Base-by-base conservation (phyloP, 2,113 vertebrate species). In the Cyprinodon variegatus region DNA sequence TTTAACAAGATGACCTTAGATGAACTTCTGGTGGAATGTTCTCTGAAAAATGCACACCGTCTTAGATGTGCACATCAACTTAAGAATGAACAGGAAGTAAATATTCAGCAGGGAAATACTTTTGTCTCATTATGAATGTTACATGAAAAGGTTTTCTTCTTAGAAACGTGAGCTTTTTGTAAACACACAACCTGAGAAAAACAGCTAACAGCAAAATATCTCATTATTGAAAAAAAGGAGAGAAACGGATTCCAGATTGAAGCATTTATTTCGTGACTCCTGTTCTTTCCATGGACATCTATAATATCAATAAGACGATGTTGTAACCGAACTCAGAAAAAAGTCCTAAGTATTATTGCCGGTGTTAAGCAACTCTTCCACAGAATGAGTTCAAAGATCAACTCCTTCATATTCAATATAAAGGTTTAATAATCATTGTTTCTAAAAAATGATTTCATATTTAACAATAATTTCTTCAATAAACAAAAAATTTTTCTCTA, bases 21-120 rank as follows among this genome's bases (percentile, higher is more conserved):
- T 80, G 82, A 88, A 82, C 81, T 57, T 1, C 9, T 3, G 37
- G 22, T 13, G 11, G 45, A 65, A 45, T n/a, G n/a, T 81, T 43
- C 60, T 50, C 46, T 59, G 61, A 79, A 53, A 65, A 4, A 15
- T 41, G 10, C 22, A 45, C 17, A 41, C 14, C 1, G 29, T 45
- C 13, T 36, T 39, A 43, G 29, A 64, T 36, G 38, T 45, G 10
- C 50, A 41, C 7, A 61, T 46, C 8, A 46, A 13, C 40, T 9
- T 10, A 2, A 57, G 17, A 57, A 9, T 20, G 50, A 57, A 57
- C 8, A n/a, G 20, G 8, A 15, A 53, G 15, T 6, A 53, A 4
- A 7, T 14, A n/a, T 9, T 57, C n/a, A 53, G 17, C 15, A 53
- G 48, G 2, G 7, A 53, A 53, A 15, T 17, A 53, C 17, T 53